Percentiles rank a stretch among this genome's conserved stretches.
Conservation (phyloP, 2,113 vertebrate species). For the Amphiprion percula region DNA sequence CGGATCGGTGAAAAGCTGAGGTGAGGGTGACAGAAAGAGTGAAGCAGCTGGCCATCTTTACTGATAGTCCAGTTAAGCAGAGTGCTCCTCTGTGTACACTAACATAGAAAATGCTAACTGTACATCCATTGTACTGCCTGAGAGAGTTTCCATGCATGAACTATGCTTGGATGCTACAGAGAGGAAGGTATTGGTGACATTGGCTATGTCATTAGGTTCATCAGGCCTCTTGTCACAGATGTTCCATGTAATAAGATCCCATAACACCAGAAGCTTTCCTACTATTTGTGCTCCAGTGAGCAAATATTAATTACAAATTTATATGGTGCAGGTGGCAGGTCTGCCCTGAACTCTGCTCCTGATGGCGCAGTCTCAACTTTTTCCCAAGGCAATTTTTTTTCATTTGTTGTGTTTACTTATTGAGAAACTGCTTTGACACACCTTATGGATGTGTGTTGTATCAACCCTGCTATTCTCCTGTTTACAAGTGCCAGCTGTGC, state of each 20-base stretch:
- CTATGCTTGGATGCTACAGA: conserved; percentile 15
- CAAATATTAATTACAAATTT: conserved; percentile 41
- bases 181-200: neutral
- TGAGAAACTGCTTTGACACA: conserved; percentile 7
- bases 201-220: conserved; percentile 13
- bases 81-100: neutral
- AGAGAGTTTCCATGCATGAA: neutral
- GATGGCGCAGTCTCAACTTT: neutral
- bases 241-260: conserved; percentile 49
- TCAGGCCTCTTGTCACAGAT: conserved; percentile 37
- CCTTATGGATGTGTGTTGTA: neutral
- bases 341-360: neutral
- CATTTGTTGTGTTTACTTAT: neutral
- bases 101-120: conserved; percentile 1
- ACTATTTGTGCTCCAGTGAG: conserved; percentile 1
- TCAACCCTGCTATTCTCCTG: conserved; percentile 1
- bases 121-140: conserved; percentile 3
- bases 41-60: conserved; percentile 26
- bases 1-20: conserved; percentile 4
- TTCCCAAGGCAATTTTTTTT: neutral
- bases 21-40: conserved; percentile 21
- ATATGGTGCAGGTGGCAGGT: conserved; percentile 21
- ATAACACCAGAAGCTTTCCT: conserved; percentile 12
- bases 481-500: neutral
- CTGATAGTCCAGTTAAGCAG: neutral